Conservation (phyloP, 2,888 invertebrate genomes). For the Drosophila atroscutellata region DNA sequence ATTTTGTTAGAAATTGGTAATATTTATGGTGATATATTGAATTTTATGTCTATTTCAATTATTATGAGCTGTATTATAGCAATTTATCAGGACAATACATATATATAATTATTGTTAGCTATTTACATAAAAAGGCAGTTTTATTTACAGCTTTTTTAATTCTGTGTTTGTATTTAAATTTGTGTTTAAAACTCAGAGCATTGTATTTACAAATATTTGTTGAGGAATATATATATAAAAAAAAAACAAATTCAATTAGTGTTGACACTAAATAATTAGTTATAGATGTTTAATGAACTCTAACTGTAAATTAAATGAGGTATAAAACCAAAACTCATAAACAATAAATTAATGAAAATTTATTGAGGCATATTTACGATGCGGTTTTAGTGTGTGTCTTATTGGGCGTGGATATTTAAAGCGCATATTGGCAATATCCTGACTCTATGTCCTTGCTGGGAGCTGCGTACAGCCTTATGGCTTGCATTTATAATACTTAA, state of each 20-base stretch:
- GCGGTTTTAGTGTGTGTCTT: neutral
- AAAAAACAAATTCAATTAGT: conserved; percentile 3
- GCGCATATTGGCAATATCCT: conserved; percentile 10
- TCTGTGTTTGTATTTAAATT: conserved; percentile 13
- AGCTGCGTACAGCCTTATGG: conserved; percentile 39
- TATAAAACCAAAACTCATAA: conserved; percentile 11
- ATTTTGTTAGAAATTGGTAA: conserved; percentile 33
- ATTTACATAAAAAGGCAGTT: conserved; percentile 64
- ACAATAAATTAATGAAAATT: conserved; percentile 17
- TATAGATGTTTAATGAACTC: conserved; percentile 31
- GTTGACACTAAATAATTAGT: neutral
- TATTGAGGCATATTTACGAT: neutral
- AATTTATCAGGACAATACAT: conserved; percentile 39
- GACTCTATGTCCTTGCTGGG: conserved; percentile 11
- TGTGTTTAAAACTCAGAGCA: conserved; percentile 23
- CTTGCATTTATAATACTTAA: conserved; percentile 71
- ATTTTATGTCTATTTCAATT: conserved; percentile 38
- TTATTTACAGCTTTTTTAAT: conserved; percentile 57
- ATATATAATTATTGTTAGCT: conserved; percentile 47
- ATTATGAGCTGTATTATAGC: conserved; percentile 31
- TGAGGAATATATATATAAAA: neutral
- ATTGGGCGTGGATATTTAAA: conserved; percentile 16
- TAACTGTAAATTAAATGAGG: conserved; percentile 8
- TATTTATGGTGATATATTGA: conserved; percentile 24
- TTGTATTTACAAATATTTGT: conserved; percentile 44